phyloP scores from a whole-genome alignment of 1,140 invertebrate species.

The Lasaia peninsularis region DNA sequence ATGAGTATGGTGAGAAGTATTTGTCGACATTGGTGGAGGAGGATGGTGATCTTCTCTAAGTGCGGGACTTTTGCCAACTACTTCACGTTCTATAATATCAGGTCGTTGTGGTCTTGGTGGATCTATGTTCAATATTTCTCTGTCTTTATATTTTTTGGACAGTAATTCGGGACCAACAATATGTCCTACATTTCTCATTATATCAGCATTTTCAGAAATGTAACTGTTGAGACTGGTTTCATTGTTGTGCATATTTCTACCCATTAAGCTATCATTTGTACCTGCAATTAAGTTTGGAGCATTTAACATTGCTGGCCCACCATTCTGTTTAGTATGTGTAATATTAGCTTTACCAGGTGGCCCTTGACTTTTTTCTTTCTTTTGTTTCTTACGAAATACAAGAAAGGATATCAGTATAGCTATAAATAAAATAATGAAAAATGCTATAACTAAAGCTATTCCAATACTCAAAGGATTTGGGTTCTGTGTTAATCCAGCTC shows the following conservation, averaged over 20 bases:
- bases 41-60: slow-evolving; percentile 87
- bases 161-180: slow-evolving; percentile 88
- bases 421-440: slow-evolving; percentile 92
- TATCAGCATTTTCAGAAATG: slow-evolving; percentile 82
- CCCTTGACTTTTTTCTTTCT: slow-evolving; percentile 86
- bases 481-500: slow-evolving; percentile 84
- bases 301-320: slow-evolving; percentile 76
- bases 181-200: slow-evolving; percentile 83
- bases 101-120: slow-evolving; percentile 87
- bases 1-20: slow-evolving; percentile 81
- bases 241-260: slow-evolving; percentile 75
- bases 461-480: slow-evolving; percentile 93
- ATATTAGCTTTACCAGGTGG: slow-evolving; percentile 77
- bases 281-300: slow-evolving; percentile 78
- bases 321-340: slow-evolving; percentile 82
- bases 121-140: slow-evolving; percentile 84
- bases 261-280: slow-evolving; percentile 78
- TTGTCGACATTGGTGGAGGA: slow-evolving; percentile 81
- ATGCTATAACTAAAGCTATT: slow-evolving; percentile 94
- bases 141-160: slow-evolving; percentile 92
- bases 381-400: slow-evolving; percentile 91
- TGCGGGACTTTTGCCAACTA: slow-evolving; percentile 87
- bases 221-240: slow-evolving; percentile 79
- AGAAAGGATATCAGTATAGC: slow-evolving; percentile 93
- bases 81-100: slow-evolving; percentile 95